Conservation (phyloP, 2,797 vertebrate species). For the Poecile montanus region DNA sequence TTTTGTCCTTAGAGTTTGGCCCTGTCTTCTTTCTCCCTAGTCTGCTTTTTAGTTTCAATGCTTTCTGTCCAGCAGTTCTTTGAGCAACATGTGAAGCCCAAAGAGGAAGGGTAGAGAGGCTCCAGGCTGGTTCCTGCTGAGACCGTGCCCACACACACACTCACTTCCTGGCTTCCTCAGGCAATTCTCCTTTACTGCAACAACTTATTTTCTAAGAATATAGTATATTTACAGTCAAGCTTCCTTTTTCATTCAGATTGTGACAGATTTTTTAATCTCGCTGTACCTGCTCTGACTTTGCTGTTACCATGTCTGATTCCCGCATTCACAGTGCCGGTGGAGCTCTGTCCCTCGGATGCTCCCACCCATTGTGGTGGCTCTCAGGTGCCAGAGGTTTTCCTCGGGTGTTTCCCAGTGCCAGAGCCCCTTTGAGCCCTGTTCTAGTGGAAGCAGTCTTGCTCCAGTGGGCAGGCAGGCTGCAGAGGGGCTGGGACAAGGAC, state of each 20-base stretch:
- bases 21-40: not conserved
- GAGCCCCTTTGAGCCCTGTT: not conserved
- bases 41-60: not conserved
- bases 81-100: not conserved
- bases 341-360: not conserved
- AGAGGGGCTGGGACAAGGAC: not conserved
- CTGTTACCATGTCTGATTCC: not conserved
- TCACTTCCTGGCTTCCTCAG: not conserved
- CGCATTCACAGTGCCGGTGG: rapidly evolving
- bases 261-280: not conserved
- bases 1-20: not conserved
- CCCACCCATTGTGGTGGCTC: not conserved
- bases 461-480: not conserved
- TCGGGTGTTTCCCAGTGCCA: not conserved
- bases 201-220: not conserved
- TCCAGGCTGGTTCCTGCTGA: not conserved
- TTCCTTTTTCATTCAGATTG: not conserved
- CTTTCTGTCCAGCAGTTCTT: not conserved
- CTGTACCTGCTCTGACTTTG: not conserved
- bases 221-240: not conserved
- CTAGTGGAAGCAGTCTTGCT: not conserved
- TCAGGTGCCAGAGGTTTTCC: not conserved
- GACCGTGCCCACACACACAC: rapidly evolving
- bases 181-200: not conserved
- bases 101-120: not conserved